These are phyloP conservation scores for Drosophila nannoptera DNA, from an alignment of 1,140 invertebrate genomes.

Conservation along the genomic window DNA sequence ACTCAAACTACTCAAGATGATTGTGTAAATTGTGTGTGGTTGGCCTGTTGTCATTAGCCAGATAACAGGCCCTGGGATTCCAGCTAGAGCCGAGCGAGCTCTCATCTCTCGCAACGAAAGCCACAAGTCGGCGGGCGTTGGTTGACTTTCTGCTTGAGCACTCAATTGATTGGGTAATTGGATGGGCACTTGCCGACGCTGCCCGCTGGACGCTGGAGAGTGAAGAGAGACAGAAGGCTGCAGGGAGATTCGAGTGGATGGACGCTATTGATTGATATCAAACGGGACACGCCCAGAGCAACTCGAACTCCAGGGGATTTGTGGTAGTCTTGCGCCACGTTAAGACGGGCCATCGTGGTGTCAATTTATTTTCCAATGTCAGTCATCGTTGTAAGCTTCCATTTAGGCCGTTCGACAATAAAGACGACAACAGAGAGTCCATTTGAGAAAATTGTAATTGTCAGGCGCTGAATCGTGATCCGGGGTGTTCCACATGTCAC, in stretches of 20 bases:
- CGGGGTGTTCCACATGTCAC: constrained; percentile 11
- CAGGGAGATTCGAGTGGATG: constrained; percentile 26
- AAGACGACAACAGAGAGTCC: constrained; percentile 40
- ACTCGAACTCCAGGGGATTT: constrained; percentile 42
- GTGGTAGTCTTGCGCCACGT: constrained; percentile 31
- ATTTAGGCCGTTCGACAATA: constrained; percentile 27
- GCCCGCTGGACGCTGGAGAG: not conserved
- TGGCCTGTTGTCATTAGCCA: constrained; percentile 34
- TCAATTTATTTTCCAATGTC: constrained; percentile 43
- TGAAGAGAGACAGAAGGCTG: not conserved
- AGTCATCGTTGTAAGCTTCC: constrained; percentile 12
- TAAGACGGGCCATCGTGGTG: constrained; percentile 36
- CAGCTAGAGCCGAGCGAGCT: constrained; percentile 40
- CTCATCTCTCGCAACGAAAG: constrained; percentile 12
- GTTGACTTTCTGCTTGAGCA: constrained; percentile 46
- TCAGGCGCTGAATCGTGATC: constrained; percentile 21
- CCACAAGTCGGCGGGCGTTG: constrained; percentile 29
- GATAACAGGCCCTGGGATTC: constrained; percentile 31
- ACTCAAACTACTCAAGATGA: constrained; percentile 11
- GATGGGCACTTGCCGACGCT: constrained; percentile 12
- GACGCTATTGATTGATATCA: constrained; percentile 56
- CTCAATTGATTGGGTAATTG: constrained; percentile 52
- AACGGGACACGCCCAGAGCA: constrained; percentile 26
- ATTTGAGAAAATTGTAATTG: constrained; percentile 53
- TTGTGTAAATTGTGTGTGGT: constrained; percentile 20